Conservation (phyloP, 2,797 vertebrate genomes). For the Sebastiscus tertius region DNA sequence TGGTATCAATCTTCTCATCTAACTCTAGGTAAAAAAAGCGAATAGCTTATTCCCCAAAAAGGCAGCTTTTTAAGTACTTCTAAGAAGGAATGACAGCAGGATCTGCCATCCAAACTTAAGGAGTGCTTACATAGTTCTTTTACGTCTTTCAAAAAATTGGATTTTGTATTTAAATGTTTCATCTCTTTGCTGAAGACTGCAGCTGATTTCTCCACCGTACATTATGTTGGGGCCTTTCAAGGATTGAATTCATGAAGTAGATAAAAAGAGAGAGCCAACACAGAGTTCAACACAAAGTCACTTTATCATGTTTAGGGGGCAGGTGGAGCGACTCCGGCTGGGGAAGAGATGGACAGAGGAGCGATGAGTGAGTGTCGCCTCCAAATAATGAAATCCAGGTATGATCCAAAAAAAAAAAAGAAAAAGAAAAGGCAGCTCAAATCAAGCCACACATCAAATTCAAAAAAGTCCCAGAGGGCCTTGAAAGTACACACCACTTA, state of each 20-base stretch:
- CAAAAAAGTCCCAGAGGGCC: conserved; percentile 3
- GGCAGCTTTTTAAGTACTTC: background rate
- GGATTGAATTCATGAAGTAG: conserved; percentile 36
- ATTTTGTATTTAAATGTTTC: conserved; percentile 40
- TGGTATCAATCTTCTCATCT: background rate
- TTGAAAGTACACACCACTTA: conserved; percentile 20
- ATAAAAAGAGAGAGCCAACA: conserved; percentile 67
- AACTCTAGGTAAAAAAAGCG: background rate
- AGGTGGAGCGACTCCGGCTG: conserved; percentile 37
- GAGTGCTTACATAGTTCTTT: background rate
- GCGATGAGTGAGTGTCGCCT: conserved; percentile 3
- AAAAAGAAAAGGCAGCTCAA: conserved; percentile 2
- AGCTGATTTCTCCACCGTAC: conserved; percentile 7
- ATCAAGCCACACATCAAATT: conserved; percentile 36
- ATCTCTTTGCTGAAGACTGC: conserved; percentile 24
- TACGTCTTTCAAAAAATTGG: conserved; percentile 7
- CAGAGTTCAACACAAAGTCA: conserved; percentile 76
- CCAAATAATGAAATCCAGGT: conserved; percentile 20
- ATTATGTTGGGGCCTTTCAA: conserved; percentile 13
- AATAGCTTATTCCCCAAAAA: too few species aligned
- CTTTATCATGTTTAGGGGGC: conserved; percentile 72
- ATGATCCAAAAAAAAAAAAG: background rate
- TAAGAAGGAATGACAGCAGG: background rate
- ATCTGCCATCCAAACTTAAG: conserved; percentile 1
- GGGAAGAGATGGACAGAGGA: conserved; percentile 13